Evolutionary conservation across 2,888 invertebrate genomes (phyloP), one percentile per base, ranked within the genome.

Genomic region (Philonicus albiceps): DNA sequence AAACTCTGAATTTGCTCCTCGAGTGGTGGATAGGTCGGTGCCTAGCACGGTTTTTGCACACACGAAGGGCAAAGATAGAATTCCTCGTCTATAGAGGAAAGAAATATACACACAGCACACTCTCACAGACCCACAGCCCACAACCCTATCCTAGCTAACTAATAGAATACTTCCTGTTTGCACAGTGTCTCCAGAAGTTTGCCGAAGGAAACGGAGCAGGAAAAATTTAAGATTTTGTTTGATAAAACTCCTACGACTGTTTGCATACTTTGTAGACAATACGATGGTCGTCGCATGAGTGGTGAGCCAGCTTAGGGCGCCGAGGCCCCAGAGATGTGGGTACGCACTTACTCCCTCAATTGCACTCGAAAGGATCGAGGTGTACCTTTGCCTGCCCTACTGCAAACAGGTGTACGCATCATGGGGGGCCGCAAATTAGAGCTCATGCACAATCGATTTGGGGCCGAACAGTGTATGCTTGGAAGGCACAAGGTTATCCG

Each of bases 41-140:
- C 87, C 87, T 81, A 76, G 86, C 75, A 87, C 87, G 80, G 30
- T 83, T 85, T 85, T 86, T 80, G 85, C 86, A 86, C 87, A 87
- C 87, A 86, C 74, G 81, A 76, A 83, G 74, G 80, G 76, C 83
- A 22, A 72, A 86, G 86, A 86, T 86, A 74, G 75, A n/a, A 64
- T 86, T 86, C 76, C 86, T 83, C 64, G 22, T 78, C 83, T 43
- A 83, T 72, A 64, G 55, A 37, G 37, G 4, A n/a, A n/a, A n/a
- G 34, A 11, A 64, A 64, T 64, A 27, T 22, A 64, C 55, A 83
- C 40, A 37, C 80, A n/a, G 40, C 80, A 80, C 53, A 49, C n/a
- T 31, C 6, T 31, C 53, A 80, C 34, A 74, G 13, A 31, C 1
- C 11, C 31, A n/a, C 27, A 74, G 74, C 30, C 31, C n/a, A 0